These are phyloP conservation scores for Gymnobelideus leadbeateri DNA, from an alignment of 2,113 vertebrate genomes.

Conservation along the genomic window DNA sequence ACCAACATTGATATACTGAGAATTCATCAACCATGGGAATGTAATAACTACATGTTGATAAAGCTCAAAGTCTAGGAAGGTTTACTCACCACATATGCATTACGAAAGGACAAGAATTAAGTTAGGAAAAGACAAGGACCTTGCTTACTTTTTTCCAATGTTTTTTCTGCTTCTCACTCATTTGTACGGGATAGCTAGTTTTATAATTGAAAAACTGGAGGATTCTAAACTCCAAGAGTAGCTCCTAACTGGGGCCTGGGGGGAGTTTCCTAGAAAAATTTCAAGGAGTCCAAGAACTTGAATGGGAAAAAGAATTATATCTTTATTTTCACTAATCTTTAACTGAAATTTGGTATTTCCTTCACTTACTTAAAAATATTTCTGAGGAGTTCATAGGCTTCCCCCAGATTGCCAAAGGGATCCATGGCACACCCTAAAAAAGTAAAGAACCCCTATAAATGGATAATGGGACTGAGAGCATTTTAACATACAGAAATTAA, in stretches of 20 bases:
- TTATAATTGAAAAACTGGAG: background rate
- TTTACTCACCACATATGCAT: background rate
- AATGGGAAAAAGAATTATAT: background rate
- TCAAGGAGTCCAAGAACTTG: background rate
- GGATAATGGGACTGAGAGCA: background rate
- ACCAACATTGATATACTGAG: background rate
- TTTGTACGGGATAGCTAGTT: background rate
- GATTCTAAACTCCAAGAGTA: background rate
- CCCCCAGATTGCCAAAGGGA: background rate
- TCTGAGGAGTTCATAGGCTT: background rate
- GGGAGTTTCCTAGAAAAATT: background rate
- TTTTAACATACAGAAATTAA: background rate
- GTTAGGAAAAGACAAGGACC: background rate
- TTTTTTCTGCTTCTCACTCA: background rate
- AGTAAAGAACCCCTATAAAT: background rate
- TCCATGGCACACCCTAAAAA: background rate
- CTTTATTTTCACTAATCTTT: background rate
- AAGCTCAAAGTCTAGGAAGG: background rate
- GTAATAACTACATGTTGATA: background rate
- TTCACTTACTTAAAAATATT: background rate
- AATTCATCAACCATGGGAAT: background rate
- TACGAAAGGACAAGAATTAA: background rate
- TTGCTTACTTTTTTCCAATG: background rate
- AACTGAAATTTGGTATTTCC: background rate
- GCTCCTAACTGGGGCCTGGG: background rate